These are phyloP conservation scores for Amblyornis subalaris DNA, from an alignment of 2,113 vertebrate species.

Conservation along the genomic window DNA sequence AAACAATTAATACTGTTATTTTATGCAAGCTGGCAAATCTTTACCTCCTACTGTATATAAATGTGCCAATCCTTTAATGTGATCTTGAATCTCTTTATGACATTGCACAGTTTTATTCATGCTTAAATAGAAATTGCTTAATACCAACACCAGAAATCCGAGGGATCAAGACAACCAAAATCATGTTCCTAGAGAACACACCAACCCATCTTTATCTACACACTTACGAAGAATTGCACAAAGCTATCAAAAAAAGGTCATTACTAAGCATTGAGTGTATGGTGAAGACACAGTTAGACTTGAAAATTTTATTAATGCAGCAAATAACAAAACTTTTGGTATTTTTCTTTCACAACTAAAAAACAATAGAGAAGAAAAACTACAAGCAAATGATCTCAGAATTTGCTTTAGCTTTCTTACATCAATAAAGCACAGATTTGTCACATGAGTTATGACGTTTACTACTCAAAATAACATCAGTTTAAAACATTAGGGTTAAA, in stretches of 20 bases:
- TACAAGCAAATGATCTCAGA: not conserved
- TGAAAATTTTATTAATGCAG: not conserved
- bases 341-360: not conserved
- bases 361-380: not conserved
- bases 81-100: not conserved
- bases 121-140: not conserved
- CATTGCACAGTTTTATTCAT: fast-evolving
- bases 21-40: not conserved
- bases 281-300: not conserved
- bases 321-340: not conserved
- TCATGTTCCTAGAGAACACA: fast-evolving
- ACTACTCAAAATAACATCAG: not conserved
- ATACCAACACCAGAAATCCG: not conserved
- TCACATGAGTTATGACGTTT: not conserved
- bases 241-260: not conserved
- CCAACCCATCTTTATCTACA: not conserved
- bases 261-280: not conserved
- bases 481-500: not conserved
- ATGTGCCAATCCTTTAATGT: not conserved
- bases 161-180: not conserved
- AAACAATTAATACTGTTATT: not conserved
- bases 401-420: not conserved
- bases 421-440: not conserved
- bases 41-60: not conserved
- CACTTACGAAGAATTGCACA: not conserved